A percentile compares a stretch with the other conserved stretches of the same genome.
These are phyloP conservation scores for Labeo calbasu DNA, from an alignment of 2,797 vertebrate species.

Conservation along the genomic window DNA sequence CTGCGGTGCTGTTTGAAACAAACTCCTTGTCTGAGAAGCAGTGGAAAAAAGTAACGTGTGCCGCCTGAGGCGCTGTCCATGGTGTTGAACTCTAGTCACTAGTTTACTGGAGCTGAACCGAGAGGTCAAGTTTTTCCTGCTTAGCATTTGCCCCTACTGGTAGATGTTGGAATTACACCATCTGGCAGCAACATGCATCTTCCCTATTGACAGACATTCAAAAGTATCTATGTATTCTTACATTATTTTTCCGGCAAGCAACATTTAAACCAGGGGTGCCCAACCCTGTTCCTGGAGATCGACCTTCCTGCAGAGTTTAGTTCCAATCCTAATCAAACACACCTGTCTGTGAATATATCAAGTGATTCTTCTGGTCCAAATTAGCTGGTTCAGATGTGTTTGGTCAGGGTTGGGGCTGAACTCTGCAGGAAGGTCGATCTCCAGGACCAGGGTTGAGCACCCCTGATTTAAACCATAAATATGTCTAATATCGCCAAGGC, in stretches of 20 bases:
- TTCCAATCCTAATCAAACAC: no score
- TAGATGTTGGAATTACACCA: neutral
- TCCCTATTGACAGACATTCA: neutral
- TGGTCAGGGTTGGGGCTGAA: no score
- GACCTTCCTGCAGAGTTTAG: no score
- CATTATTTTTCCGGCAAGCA: neutral
- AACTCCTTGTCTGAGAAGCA: conserved; percentile 31
- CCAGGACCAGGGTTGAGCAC: no score
- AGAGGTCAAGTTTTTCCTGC: neutral
- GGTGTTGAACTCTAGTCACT: conserved; percentile 52
- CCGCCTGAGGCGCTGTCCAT: conserved; percentile 47
- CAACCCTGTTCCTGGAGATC: no score
- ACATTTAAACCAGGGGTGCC: neutral
- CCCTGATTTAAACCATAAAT: neutral
- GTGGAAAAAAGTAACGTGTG: conserved; percentile 13
- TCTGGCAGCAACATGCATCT: neutral
- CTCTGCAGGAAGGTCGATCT: no score
- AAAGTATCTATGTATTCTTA: neutral
- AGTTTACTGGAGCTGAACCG: neutral
- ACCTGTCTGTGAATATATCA: no score
- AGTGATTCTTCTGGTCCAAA: no score
- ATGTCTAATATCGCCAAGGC: neutral
- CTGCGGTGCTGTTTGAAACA: conserved; percentile 5
- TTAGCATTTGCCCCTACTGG: neutral
- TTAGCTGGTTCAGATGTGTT: no score